These are phyloP conservation scores for Tortrix viridana DNA, from an alignment of 2,888 invertebrate genomes.

Conservation along the genomic window DNA sequence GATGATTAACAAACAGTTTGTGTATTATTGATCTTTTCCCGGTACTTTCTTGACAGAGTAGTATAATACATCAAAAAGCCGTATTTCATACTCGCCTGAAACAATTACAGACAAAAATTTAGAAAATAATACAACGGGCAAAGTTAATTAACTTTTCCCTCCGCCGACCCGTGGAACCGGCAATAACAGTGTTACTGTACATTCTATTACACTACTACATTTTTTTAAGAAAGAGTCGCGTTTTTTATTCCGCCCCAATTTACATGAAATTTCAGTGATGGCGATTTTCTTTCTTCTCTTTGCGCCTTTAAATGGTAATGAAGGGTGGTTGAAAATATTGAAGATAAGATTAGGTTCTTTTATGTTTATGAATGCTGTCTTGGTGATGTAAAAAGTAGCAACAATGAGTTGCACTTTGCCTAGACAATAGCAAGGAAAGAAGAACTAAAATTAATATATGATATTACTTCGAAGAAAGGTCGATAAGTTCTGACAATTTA, in stretches of 20 bases:
- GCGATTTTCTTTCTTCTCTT: constrained; percentile 65
- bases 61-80: too few species aligned
- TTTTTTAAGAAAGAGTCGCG: constrained; percentile 64
- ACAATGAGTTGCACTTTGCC: neutral
- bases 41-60: too few species aligned
- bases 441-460: constrained; percentile 4
- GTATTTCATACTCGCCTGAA: neutral
- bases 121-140: constrained; percentile 39
- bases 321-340: constrained; percentile 71
- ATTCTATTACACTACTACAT: constrained; percentile 49
- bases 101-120: constrained; percentile 2
- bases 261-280: constrained; percentile 77
- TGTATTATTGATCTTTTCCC: too few species aligned
- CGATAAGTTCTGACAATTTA: neutral
- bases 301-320: constrained; percentile 74
- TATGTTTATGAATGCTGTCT: constrained; percentile 48
- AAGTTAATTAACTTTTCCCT: constrained; percentile 52
- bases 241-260: constrained; percentile 64
- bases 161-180: constrained; percentile 51
- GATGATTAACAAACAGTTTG: too few species aligned
- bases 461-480: neutral
- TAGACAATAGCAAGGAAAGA: constrained; percentile 3
- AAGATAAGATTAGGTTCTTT: constrained; percentile 70
- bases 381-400: neutral
- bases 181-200: constrained; percentile 52